phyloP scores from a whole-genome alignment of 2,797 vertebrate species.

The Silurus lanzhouensis region DNA sequence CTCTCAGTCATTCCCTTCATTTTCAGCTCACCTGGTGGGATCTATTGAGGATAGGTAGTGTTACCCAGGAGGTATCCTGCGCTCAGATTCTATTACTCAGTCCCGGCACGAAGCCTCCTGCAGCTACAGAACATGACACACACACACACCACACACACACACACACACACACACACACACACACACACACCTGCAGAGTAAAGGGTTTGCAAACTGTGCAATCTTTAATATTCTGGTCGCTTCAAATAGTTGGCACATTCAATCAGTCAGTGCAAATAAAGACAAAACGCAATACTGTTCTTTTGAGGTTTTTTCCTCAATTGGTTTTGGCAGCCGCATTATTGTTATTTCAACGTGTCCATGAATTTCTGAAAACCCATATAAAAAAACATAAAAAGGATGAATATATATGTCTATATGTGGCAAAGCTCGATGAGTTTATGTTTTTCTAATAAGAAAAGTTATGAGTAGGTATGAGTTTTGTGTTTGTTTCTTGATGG shows the following conservation, averaged over 20 bases:
- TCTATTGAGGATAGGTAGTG: slow-evolving; percentile 29
- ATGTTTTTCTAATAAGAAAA: background rate
- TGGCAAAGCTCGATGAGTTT: background rate
- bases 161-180: slow-evolving; percentile 3
- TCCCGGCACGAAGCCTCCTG: slow-evolving; percentile 24
- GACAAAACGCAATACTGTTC: background rate
- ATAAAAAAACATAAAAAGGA: background rate
- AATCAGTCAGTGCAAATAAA: slow-evolving; percentile 26
- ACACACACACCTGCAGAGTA: background rate
- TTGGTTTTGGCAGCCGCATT: background rate
- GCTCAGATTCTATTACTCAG: slow-evolving; percentile 42
- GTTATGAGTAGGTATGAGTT: background rate
- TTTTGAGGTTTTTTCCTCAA: background rate
- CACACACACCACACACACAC: background rate
- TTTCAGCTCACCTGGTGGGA: slow-evolving; percentile 24
- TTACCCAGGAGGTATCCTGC: slow-evolving; percentile 41
- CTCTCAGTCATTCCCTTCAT: slow-evolving; percentile 38
- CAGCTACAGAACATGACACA: slow-evolving; percentile 16
- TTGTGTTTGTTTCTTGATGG: background rate
- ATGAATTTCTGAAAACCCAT: background rate
- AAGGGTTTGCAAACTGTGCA: background rate
- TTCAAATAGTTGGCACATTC: slow-evolving; percentile 16
- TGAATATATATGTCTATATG: background rate
- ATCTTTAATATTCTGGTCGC: background rate
- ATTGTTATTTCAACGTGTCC: background rate